These are phyloP conservation scores for Atlantisia rogersi DNA, from an alignment of 2,113 vertebrate species.

Conservation along the genomic window DNA sequence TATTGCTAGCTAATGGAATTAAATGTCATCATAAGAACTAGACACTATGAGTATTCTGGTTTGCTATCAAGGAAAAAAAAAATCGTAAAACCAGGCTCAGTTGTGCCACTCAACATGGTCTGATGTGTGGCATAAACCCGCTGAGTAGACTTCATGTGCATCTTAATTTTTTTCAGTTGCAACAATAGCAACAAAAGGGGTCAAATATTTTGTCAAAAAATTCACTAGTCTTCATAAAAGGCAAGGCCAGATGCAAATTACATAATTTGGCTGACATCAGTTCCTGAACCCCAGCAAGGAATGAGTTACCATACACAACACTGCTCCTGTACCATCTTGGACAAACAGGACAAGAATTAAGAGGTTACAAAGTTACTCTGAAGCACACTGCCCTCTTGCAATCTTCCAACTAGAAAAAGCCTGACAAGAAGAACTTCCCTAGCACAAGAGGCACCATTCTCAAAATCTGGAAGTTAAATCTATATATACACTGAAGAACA, in stretches of 20 bases:
- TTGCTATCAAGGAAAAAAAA: neutral
- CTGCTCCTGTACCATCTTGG: neutral
- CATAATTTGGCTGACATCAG: neutral
- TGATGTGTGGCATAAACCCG: neutral
- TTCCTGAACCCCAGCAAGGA: neutral
- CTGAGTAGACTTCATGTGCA: too few species aligned
- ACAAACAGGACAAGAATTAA: neutral
- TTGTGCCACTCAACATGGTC: neutral
- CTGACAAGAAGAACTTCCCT: neutral
- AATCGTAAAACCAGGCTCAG: neutral
- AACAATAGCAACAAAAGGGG: neutral
- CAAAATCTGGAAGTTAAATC: neutral
- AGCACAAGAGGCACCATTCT: neutral
- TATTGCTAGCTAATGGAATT: neutral
- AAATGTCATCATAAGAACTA: neutral
- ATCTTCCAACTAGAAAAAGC: neutral
- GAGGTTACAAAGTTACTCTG: neutral
- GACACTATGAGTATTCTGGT: neutral
- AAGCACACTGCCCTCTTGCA: neutral
- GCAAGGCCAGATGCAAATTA: neutral
- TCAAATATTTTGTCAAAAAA: neutral
- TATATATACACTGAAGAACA: neutral
- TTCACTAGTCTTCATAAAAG: neutral
- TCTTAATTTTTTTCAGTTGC: neutral
- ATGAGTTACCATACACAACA: neutral